phyloP scores from a whole-genome alignment of 2,113 vertebrate species.

The Mystacornis crossleyi region DNA sequence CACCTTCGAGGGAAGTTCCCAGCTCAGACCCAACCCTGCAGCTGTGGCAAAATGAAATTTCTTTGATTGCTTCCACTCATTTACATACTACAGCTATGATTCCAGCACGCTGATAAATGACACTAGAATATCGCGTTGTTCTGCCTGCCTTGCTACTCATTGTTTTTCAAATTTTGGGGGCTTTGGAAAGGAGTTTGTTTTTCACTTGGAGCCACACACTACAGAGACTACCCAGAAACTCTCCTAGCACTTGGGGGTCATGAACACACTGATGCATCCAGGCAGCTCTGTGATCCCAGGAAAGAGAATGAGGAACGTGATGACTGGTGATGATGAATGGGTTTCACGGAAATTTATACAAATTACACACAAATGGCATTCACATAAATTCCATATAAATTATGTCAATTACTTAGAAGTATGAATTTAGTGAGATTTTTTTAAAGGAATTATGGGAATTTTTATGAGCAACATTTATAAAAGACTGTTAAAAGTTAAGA shows the following conservation, averaged over 20 bases:
- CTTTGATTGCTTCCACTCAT: slow-evolving; percentile 33
- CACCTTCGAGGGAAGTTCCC: background rate
- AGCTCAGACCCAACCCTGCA: background rate
- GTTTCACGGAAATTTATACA: background rate
- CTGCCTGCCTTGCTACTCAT: background rate
- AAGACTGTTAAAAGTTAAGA: background rate
- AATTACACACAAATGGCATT: background rate
- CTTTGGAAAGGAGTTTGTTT: background rate
- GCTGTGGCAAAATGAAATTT: slow-evolving; percentile 25
- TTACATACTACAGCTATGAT: slow-evolving; percentile 8
- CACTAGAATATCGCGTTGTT: background rate
- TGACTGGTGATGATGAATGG: background rate
- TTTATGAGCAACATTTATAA: background rate
- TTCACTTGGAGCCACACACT: rapidly evolving
- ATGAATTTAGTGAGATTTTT: background rate
- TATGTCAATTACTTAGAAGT: background rate
- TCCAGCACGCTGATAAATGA: background rate
- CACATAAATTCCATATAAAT: background rate
- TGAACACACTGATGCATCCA: background rate
- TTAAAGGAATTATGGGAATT: background rate
- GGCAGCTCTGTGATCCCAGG: background rate
- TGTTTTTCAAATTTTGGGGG: background rate
- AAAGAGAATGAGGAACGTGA: background rate
- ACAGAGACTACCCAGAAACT: background rate
- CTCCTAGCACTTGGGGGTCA: background rate